Base-by-base conservation (phyloP, 1,140 invertebrate genomes). In the Euura lappo region DNA sequence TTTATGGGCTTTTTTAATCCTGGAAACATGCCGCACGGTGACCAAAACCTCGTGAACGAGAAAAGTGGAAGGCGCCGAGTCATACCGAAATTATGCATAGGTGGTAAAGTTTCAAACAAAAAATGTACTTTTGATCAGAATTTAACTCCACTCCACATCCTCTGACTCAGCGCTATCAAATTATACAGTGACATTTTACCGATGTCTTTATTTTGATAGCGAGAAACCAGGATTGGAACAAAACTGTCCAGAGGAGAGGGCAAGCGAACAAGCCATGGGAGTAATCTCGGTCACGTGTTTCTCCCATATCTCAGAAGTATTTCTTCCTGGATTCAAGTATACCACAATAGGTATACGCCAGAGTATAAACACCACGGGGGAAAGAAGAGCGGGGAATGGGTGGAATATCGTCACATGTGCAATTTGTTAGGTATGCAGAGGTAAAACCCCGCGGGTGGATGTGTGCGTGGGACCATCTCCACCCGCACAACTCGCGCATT, bases 1-100 rank as follows among this genome's bases (percentile, higher is more conserved):
- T 82, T 83, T 82, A 83, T 75, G 78, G 67, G 76, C 76, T 75
- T 79, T 78, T 76, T 77, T 80, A 78, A 81, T 81, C 79, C 75
- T 60, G 2, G 51, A 60, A 60, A 60, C 51, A 60, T n/a, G 51
- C 5, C 51, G 51, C 51, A 6, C 13, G 13, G 8, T 60, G 51
- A n/a, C 51, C 51, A 60, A 60, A 60, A 60, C 13, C 51, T 3
- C 51, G 8, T n/a, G 3, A 60, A 11, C 51, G 28, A 28, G 28
- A 28, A 28, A 28, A 28, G 28, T 28, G 28, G 28, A 28, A 28
- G 28, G 28, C 28, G 28, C 28, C 28, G 28, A 28, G 28, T 28
- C 28, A 28, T 28, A 28, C 28, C 28, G 28, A 28, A 28, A 28
- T 28, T 28, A 28, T 28, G 28, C 28, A 28, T 28, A 28, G 28